Evolutionary conservation across 2,113 vertebrate genomes (phyloP).

Genomic region (Lophochroa leadbeateri): DNA sequence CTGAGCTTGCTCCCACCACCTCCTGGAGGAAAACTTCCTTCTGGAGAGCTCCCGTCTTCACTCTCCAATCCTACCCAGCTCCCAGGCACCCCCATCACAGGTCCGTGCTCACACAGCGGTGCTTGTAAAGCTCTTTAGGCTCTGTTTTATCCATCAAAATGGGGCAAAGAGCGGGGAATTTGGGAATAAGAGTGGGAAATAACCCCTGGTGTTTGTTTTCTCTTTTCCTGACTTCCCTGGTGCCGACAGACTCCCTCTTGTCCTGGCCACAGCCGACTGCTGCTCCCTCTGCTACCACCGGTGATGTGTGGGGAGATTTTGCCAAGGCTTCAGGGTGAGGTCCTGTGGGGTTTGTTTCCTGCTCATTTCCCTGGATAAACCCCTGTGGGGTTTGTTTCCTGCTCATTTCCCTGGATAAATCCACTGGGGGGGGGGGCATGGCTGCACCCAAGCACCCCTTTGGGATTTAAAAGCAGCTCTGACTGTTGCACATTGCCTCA

Average conservation of each 20-base stretch:
- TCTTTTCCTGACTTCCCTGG: not conserved
- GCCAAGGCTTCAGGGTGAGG: conserved; percentile 88
- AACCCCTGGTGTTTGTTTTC: not conserved
- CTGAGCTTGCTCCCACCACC: conserved; percentile 86
- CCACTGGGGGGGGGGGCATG: accelerated
- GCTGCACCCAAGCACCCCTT: accelerated
- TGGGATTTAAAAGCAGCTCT: accelerated
- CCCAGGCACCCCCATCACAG: conserved; percentile 64
- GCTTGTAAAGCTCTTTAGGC: not conserved
- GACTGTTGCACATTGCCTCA: not conserved
- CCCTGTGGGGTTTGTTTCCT: not conserved
- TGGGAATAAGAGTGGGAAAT: not conserved
- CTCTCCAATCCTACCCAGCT: not conserved
- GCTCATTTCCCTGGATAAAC: not conserved
- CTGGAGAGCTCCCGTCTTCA: not conserved
- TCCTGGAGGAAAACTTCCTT: conserved; percentile 77
- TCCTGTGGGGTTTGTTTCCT: not conserved
- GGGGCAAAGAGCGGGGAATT: not conserved
- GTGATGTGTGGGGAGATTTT: conserved; percentile 93
- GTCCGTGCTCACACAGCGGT: not conserved
- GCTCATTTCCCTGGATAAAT: not conserved
- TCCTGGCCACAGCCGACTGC: conserved; percentile 60
- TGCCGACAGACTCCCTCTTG: conserved; percentile 11
- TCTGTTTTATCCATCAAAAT: accelerated
- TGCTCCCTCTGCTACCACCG: conserved; percentile 30